A percentile compares a stretch with the other conserved stretches of the same genome.
Evolutionary conservation across 2,113 vertebrate species (phyloP).

Genomic region (Ursus arctos): DNA sequence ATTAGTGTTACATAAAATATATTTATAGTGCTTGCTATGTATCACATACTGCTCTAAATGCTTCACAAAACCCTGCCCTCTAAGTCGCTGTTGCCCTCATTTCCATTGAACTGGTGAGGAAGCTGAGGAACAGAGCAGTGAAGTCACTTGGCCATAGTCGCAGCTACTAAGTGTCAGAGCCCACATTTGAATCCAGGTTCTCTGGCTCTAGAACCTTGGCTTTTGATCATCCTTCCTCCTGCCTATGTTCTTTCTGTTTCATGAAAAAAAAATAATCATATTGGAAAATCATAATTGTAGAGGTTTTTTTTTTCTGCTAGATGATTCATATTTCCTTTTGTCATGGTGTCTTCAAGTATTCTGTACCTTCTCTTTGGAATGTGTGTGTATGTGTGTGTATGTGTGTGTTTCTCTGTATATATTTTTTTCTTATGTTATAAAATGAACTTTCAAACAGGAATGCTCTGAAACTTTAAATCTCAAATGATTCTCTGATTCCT

Average conservation of each 20-base stretch:
- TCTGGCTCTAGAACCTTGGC: neutral
- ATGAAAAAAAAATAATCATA: neutral
- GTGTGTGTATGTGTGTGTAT: neutral
- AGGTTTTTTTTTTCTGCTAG: neutral
- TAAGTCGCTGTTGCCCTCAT: neutral
- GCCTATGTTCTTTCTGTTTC: neutral
- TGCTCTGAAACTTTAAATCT: neutral
- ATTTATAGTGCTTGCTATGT: neutral
- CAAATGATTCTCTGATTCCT: neutral
- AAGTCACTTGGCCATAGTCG: neutral
- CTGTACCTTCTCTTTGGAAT: neutral
- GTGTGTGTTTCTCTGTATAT: neutral
- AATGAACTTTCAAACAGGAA: neutral
- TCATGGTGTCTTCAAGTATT: neutral
- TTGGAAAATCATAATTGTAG: neutral
- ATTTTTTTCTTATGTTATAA: neutral
- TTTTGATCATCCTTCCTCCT: neutral
- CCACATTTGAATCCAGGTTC: neutral
- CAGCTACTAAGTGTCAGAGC: neutral
- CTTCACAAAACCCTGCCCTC: neutral
- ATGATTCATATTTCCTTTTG: neutral
- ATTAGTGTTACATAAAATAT: neutral
- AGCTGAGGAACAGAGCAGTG: neutral
- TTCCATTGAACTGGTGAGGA: neutral
- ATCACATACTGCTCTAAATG: neutral